Conservation (phyloP, 2,113 vertebrate genomes). For the Sterrhoptilus dennistouni region DNA sequence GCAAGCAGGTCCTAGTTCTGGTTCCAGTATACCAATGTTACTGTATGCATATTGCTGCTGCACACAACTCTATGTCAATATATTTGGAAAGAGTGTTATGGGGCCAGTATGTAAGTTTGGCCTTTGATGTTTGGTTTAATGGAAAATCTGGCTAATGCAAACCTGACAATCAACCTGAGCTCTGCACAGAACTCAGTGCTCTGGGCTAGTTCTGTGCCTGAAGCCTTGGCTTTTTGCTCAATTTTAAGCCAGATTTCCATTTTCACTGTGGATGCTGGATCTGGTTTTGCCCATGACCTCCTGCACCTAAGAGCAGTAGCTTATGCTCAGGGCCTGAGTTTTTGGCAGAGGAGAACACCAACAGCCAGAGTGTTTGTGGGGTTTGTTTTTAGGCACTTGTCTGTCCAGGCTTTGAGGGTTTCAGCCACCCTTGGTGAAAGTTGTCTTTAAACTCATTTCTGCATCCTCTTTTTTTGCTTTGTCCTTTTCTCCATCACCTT, state of each 20-base stretch:
- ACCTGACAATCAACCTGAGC: neutral
- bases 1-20: neutral
- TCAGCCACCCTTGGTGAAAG: neutral
- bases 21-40: neutral
- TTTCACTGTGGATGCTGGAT: neutral
- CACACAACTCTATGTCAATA: too few species aligned
- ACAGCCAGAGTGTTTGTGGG: neutral
- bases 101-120: neutral
- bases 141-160: neutral
- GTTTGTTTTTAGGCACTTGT: neutral
- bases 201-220: neutral
- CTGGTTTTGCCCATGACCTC: neutral
- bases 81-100: neutral
- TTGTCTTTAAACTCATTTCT: neutral
- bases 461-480: neutral
- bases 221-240: neutral
- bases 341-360: neutral
- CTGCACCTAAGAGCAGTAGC: neutral
- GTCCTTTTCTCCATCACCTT: neutral
- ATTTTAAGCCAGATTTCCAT: neutral
- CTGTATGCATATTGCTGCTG: neutral
- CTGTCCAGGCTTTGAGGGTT: neutral
- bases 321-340: neutral
- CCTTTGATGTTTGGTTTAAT: neutral
- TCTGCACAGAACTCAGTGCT: neutral